Conservation (phyloP, 2,113 vertebrate species). For the Trematomus loennbergii region DNA sequence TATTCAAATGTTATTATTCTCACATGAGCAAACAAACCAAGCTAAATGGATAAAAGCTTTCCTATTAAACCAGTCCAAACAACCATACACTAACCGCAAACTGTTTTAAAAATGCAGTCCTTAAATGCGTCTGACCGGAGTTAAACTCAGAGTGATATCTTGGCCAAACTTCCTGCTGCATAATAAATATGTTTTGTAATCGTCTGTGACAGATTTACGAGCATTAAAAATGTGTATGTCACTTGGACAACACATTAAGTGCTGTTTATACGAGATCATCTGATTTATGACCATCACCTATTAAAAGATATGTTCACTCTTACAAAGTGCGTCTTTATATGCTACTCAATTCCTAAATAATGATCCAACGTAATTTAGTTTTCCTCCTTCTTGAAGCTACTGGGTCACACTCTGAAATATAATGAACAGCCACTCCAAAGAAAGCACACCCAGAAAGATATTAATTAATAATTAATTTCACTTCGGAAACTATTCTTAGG, state of each 20-base stretch:
- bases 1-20: not conserved
- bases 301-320: not conserved
- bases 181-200: constrained; percentile 21
- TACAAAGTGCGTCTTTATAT: constrained; percentile 7
- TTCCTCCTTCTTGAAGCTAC: constrained; percentile 5
- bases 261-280: constrained; percentile 15
- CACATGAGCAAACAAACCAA: no score
- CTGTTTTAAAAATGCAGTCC: no score
- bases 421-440: constrained; percentile 23
- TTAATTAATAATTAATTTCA: not conserved
- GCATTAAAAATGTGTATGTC: constrained; percentile 13
- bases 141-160: not conserved
- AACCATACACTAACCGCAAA: no score
- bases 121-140: not conserved
- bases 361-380: no score
- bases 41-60: no score
- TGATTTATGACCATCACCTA: constrained; percentile 17
- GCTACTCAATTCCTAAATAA: not conserved
- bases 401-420: constrained; percentile 28
- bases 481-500: constrained; percentile 43
- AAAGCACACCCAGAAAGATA: no score
- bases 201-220: constrained; percentile 27
- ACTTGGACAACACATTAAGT: not conserved
- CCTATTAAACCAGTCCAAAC: not conserved
- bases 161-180: not conserved